phyloP scores from a whole-genome alignment of 1,140 invertebrate genomes.

The Atta cephalotes region DNA sequence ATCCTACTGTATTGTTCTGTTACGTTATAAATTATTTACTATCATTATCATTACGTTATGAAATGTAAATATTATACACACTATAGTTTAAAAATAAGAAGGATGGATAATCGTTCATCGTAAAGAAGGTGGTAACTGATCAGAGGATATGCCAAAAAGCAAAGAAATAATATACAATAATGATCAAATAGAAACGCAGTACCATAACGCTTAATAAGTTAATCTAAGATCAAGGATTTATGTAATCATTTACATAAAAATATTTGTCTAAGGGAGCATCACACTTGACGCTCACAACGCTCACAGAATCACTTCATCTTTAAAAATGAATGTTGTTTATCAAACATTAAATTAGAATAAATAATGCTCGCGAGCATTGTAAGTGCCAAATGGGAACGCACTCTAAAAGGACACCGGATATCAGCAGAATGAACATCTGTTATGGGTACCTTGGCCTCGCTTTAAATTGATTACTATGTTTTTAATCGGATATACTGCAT shows the following conservation, averaged over 20 bases:
- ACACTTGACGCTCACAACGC: too few relatives aligned
- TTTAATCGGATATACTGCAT: conserved; percentile 47
- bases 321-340: too few relatives aligned
- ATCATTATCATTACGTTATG: conserved; percentile 68
- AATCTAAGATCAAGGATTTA: conserved; percentile 16
- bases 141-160: conserved; percentile 85
- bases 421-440: conserved; percentile 64
- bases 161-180: conserved; percentile 79
- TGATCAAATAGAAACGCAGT: conserved; percentile 65
- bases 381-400: too few relatives aligned
- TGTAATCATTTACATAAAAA: neutral
- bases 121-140: conserved; percentile 76
- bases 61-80: conserved; percentile 77
- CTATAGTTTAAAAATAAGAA: conserved; percentile 52
- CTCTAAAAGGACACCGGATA: neutral
- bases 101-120: conserved; percentile 19
- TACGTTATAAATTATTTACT: conserved; percentile 78
- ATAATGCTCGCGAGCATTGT: too few relatives aligned
- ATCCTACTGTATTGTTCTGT: conserved; percentile 66
- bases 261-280: neutral
- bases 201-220: conserved; percentile 50
- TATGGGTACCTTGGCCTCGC: conserved; percentile 85
- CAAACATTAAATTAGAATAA: too few relatives aligned
- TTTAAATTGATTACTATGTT: conserved; percentile 74
- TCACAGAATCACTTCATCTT: too few relatives aligned